Evolutionary conservation across 2,113 vertebrate genomes (phyloP), one percentile per base, ranked within the genome.

Genomic region (Callopanchax toddi): DNA sequence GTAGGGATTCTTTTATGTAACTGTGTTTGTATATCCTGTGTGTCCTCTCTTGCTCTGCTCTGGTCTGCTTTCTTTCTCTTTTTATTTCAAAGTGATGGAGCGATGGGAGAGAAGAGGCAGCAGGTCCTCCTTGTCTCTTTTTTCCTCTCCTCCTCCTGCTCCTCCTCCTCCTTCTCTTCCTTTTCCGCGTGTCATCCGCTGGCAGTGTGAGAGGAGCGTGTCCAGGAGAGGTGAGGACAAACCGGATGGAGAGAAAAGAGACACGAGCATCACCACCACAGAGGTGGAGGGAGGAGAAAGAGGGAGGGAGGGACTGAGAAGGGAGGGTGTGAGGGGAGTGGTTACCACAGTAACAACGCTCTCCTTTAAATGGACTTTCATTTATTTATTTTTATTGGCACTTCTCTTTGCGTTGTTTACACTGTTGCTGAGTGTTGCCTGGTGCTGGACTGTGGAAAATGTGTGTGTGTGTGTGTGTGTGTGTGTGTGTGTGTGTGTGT

Each of bases 191-290:
- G 63, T 91, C 87, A 77, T 90, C 76, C 71, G 60, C 81, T 84
- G 87, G 79, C 86, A 87, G 88, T 88, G 84, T 89, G 81, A 87
- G 89, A 79, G 74, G 71, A 83, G 82, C 65, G 69, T 67, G 79
- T 86, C 85, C 86, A 80, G 85, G 83, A 82, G 84, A 86, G 89
- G 87, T 80, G 83, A 89, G 81, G 85, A 90, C 85, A 56, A 88
- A 83, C 76, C 72, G 75, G 82, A 81, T 82, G 74, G 87, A 84
- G 60, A 84, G 80, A 86, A 83, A 81, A 81, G 83, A 84, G 74
- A 87, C 86, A 75, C 63, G 45, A 90, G 85, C 86, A 88, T 86
- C 89, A 84, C 87, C 87, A 81, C 62, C 84, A 88, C 81, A 73
- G 87, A 90, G 87, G 86, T 12, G n/a, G 42, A 82, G 83, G 80